Evolutionary conservation across 2,797 vertebrate species (phyloP).

Genomic region (Spinus olivaceus): DNA sequence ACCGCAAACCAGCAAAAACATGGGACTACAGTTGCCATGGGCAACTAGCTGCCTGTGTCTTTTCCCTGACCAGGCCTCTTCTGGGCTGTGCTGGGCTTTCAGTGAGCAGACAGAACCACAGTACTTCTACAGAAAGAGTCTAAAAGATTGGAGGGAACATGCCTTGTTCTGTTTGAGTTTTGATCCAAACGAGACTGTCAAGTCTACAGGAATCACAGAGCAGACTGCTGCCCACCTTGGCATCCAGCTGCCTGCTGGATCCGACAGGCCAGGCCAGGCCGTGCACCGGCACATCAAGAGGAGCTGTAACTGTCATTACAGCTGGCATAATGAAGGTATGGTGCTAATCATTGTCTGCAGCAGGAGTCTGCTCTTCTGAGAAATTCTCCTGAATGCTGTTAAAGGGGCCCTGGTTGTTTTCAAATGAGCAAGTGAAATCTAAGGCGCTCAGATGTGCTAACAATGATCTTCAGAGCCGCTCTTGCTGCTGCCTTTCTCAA

Average conservation of each 20-base stretch:
- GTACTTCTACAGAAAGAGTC: neutral
- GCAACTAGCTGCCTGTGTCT: neutral
- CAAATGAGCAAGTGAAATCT: neutral
- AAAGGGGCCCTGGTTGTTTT: constrained; percentile 18
- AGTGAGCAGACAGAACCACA: neutral
- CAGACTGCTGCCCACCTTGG: neutral
- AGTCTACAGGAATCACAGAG: neutral
- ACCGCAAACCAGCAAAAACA: neutral
- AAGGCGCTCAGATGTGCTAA: neutral
- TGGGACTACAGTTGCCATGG: constrained; percentile 22
- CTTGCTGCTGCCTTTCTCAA: neutral
- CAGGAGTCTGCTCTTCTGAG: neutral
- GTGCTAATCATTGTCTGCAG: neutral
- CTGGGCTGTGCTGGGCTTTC: neutral
- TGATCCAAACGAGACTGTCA: neutral
- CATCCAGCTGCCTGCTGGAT: neutral
- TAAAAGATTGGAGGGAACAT: neutral
- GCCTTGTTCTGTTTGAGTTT: neutral
- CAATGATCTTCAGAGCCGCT: neutral
- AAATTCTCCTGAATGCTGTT: neutral
- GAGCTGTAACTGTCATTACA: neutral
- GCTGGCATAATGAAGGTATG: neutral
- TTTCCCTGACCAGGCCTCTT: neutral
- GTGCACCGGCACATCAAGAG: neutral
- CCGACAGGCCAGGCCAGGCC: neutral